Conservation (phyloP, 2,113 vertebrate genomes). For the Vireo altiloquus region DNA sequence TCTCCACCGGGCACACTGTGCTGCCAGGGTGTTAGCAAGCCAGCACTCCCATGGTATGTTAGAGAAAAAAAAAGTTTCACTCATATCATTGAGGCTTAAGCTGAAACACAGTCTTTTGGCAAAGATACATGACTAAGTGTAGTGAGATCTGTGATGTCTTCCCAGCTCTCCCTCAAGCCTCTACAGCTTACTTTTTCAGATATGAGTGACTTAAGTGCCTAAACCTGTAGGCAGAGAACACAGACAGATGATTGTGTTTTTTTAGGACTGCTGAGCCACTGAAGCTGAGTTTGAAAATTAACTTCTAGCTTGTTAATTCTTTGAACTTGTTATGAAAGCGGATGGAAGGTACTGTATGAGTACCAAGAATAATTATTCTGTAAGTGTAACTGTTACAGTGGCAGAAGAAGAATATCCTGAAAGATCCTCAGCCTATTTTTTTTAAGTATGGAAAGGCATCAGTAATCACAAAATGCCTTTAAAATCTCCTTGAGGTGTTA, state of each 20-base stretch:
- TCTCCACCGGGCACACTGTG: rapidly evolving
- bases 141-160: background rate
- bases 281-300: background rate
- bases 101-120: background rate
- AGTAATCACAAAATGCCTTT: conserved; percentile 12
- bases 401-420: background rate
- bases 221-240: background rate
- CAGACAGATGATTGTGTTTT: background rate
- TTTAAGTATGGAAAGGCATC: background rate
- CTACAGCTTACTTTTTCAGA: background rate
- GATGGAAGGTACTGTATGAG: background rate
- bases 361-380: background rate
- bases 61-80: background rate
- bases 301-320: background rate
- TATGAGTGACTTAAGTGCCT: background rate
- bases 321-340: background rate
- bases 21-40: background rate
- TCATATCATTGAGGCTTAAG: background rate
- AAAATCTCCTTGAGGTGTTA: conserved; percentile 38
- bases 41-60: background rate
- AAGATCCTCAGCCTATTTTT: background rate
- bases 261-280: background rate
- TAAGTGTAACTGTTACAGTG: background rate
- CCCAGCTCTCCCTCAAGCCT: background rate
- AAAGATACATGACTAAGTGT: background rate